phyloP scores from a whole-genome alignment of 2,888 invertebrate genomes.

The Amblyteles armatorius region DNA sequence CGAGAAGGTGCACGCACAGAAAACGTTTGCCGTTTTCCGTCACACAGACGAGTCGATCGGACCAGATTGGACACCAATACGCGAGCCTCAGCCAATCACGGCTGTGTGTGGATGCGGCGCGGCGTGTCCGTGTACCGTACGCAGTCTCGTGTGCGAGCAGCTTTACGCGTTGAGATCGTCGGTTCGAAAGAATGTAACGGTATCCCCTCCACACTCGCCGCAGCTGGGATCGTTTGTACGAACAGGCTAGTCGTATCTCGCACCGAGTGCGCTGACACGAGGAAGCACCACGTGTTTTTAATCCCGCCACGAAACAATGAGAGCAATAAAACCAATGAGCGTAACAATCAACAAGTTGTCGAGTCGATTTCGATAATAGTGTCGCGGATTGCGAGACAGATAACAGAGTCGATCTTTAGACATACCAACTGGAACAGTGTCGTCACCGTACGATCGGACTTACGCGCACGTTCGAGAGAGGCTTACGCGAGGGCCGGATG shows the following conservation, averaged over 20 bases:
- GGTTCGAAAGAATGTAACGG: slow-evolving; percentile 2
- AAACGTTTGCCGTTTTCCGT: no score
- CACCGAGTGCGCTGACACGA: slow-evolving; percentile 1
- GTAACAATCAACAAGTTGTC: no score
- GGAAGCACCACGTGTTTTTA: slow-evolving; percentile 6
- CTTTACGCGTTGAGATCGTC: not conserved
- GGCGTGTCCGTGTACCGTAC: no score
- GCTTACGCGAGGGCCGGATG: not conserved
- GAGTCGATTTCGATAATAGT: no score
- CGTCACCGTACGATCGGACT: not conserved
- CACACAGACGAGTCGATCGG: no score
- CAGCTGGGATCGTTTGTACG: not conserved
- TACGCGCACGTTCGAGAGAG: not conserved
- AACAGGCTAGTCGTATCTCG: not conserved
- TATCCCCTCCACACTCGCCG: not conserved
- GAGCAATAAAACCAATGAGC: not conserved
- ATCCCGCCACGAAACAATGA: not conserved
- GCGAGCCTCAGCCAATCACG: no score
- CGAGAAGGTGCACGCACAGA: no score
- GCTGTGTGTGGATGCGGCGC: no score
- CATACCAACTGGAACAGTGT: not conserved
- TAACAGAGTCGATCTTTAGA: not conserved
- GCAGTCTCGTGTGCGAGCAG: no score
- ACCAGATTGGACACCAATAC: no score
- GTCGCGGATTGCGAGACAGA: no score